Percentiles rank a stretch among this genome's conserved stretches.
These are phyloP conservation scores for Melipona beecheii DNA, from an alignment of 2,888 invertebrate genomes.

Conservation along the genomic window DNA sequence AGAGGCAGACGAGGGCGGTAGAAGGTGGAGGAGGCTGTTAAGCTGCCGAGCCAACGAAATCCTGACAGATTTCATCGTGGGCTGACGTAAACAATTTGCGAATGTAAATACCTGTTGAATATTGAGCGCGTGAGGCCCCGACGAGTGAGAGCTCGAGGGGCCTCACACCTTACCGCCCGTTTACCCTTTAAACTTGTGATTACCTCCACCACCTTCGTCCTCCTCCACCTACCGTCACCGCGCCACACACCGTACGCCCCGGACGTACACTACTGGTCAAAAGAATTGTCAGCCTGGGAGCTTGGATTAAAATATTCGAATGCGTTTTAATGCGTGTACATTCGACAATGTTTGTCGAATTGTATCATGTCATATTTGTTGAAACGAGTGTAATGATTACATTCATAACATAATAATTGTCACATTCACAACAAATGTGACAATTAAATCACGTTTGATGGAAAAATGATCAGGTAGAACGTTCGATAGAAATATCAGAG, in stretches of 20 bases:
- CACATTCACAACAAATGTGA: too few relatives aligned
- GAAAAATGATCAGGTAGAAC: too few relatives aligned
- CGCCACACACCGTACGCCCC: constrained; percentile 10
- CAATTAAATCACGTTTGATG: too few relatives aligned
- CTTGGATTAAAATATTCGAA: too few relatives aligned
- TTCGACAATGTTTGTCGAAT: too few relatives aligned
- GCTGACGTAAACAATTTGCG: constrained; percentile 83
- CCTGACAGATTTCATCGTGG: constrained; percentile 82
- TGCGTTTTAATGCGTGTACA: too few relatives aligned
- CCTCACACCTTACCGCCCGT: constrained; percentile 75
- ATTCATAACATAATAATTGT: too few relatives aligned
- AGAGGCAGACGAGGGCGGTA: constrained; percentile 8
- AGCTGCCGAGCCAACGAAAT: constrained; percentile 75
- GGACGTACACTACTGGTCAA: too few relatives aligned
- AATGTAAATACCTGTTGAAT: constrained; percentile 83
- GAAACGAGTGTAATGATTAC: too few relatives aligned
- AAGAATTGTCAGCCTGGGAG: too few relatives aligned
- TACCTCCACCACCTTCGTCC: constrained; percentile 62
- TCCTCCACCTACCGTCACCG: constrained; percentile 64
- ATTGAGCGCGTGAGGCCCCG: constrained; percentile 72
- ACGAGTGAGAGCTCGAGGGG: constrained; percentile 68
- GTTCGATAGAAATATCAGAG: too few relatives aligned
- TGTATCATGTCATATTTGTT: too few relatives aligned
- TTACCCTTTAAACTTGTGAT: constrained; percentile 80
- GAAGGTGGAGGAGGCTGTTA: constrained; percentile 62